These are phyloP conservation scores for Campoplex capitator DNA, from an alignment of 2,888 invertebrate genomes.

Conservation along the genomic window DNA sequence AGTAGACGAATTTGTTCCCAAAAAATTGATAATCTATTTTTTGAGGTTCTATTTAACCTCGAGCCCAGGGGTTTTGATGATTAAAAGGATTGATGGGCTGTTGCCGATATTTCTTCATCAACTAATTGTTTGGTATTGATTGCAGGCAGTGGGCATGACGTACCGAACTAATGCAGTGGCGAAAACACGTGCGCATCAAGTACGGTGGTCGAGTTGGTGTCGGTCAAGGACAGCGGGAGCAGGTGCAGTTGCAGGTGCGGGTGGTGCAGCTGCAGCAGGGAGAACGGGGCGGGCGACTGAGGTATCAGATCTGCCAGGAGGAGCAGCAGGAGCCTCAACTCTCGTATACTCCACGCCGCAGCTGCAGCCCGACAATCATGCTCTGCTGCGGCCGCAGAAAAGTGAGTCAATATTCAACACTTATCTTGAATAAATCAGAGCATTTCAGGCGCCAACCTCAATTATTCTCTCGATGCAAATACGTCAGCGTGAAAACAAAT, in stretches of 20 bases:
- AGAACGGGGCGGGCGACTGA: constrained; percentile 76
- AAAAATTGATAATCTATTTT: background rate
- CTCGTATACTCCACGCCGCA: constrained; percentile 84
- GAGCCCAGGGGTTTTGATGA: background rate
- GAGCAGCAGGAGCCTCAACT: constrained; percentile 77
- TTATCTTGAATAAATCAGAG: background rate
- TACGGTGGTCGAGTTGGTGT: constrained; percentile 85
- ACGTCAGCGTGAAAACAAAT: background rate
- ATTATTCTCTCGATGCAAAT: background rate
- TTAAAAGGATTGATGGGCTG: background rate
- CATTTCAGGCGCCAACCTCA: background rate
- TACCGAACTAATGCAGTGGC: constrained; percentile 85
- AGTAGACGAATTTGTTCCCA: background rate
- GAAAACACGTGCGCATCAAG: constrained; percentile 85
- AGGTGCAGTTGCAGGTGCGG: constrained; percentile 80
- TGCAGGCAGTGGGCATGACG: constrained; percentile 83
- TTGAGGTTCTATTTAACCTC: background rate
- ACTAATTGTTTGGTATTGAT: constrained; percentile 29
- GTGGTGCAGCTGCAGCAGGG: constrained; percentile 83
- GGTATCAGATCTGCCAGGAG: constrained; percentile 79
- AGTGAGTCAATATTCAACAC: constrained; percentile 86
- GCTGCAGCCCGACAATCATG: constrained; percentile 94
- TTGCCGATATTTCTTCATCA: background rate
- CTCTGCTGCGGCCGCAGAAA: constrained; percentile 98
- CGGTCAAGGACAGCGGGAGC: constrained; percentile 83